phyloP scores from a whole-genome alignment of 2,888 invertebrate genomes.

The Heliconius aoede region DNA sequence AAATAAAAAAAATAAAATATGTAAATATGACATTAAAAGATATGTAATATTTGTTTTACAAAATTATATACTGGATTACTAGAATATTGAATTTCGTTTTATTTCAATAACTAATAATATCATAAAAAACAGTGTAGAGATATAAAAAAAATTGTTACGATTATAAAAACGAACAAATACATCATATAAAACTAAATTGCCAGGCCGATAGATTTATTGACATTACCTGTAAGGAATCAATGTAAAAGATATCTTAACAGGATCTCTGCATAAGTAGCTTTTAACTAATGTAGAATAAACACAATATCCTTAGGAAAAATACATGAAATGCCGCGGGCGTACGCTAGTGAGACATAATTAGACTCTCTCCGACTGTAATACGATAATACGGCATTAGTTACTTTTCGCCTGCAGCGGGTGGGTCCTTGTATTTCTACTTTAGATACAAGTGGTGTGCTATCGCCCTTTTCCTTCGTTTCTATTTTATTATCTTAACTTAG shows the following conservation, averaged over 20 bases:
- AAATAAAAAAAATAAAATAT: no score
- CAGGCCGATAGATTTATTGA: neutral
- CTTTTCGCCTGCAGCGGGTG: slow-evolving; percentile 27
- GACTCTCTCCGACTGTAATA: slow-evolving; percentile 20
- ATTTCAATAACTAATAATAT: neutral
- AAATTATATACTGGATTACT: no score
- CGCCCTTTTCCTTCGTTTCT: neutral
- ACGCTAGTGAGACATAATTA: slow-evolving; percentile 30
- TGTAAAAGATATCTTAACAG: slow-evolving; percentile 8
- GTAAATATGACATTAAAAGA: no score
- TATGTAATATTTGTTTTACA: no score
- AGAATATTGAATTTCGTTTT: no score
- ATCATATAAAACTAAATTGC: neutral
- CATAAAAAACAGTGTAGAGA: neutral
- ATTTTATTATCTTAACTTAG: neutral
- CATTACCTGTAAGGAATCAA: neutral
- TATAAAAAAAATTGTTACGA: neutral
- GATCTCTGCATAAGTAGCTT: slow-evolving; percentile 8
- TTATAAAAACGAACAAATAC: neutral
- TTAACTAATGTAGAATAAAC: slow-evolving; percentile 7
- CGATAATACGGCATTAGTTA: slow-evolving; percentile 26
- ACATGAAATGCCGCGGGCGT: slow-evolving; percentile 12
- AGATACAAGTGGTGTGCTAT: slow-evolving; percentile 15
- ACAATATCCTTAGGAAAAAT: neutral
- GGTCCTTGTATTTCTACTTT: slow-evolving; percentile 28